phyloP scores from a whole-genome alignment of 23 tunicate genomes.

The Halocynthia aurantium region DNA sequence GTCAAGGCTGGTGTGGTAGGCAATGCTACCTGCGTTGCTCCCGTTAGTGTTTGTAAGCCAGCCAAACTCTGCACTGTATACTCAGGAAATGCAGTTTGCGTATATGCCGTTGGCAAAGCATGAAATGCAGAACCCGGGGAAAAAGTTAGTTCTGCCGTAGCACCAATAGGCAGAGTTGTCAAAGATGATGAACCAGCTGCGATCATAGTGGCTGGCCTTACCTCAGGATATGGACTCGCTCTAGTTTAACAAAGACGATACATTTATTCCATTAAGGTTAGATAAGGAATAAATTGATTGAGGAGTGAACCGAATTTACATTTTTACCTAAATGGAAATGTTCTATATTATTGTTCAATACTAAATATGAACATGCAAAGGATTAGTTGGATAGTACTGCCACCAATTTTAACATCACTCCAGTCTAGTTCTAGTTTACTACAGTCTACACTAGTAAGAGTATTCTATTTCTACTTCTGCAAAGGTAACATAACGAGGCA shows the following conservation, averaged over 20 bases:
- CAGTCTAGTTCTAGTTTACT: no score
- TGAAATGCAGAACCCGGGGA: constrained; percentile 14
- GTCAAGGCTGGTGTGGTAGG: constrained; percentile 13
- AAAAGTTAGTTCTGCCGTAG: constrained; percentile 28
- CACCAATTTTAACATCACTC: no score
- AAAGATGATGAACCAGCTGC: constrained; percentile 43
- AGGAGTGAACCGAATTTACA: no score
- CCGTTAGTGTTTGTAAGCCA: constrained; percentile 14
- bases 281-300: no score
- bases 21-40: constrained; percentile 2
- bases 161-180: constrained; percentile 42
- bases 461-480: no score
- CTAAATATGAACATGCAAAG: no score
- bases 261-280: no score
- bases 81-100: constrained; percentile 19
- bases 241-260: constrained; percentile 28
- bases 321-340: no score
- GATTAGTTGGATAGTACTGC: no score
- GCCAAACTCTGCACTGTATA: constrained; percentile 2
- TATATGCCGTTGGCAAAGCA: constrained; percentile 20
- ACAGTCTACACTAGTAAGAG: no score
- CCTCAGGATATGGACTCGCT: constrained; percentile 78
- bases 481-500: no score
- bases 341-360: no score
- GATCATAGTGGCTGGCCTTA: constrained; percentile 48